Conservation (phyloP, 1,140 invertebrate species). For the Lutraria rhynchaena region DNA sequence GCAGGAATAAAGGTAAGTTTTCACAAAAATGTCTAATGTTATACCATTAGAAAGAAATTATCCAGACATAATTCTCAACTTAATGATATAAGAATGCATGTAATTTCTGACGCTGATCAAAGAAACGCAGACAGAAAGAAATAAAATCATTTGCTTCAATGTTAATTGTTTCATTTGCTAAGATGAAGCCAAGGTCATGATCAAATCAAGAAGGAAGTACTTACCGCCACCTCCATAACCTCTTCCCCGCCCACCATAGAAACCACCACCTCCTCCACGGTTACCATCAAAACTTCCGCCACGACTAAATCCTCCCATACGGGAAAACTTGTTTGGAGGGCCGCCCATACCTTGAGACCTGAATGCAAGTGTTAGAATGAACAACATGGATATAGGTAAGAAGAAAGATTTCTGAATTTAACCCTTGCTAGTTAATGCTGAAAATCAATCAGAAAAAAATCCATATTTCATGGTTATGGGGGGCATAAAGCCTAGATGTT, state of each 20-base stretch:
- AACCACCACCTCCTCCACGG: conserved; percentile 58
- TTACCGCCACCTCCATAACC: conserved; percentile 18
- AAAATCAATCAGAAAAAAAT: neutral
- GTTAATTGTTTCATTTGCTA: neutral
- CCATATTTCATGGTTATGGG: neutral
- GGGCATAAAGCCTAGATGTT: neutral
- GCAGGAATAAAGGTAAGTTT: too few species aligned
- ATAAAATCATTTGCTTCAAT: neutral
- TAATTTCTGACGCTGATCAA: neutral
- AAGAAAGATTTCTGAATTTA: neutral
- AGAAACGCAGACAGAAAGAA: neutral
- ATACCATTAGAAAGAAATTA: too few species aligned
- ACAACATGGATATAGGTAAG: neutral
- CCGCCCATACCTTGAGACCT: conserved; percentile 33
- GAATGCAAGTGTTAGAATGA: conserved; percentile 27
- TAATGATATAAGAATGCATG: neutral
- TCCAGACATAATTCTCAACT: too few species aligned
- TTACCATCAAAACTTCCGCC: conserved; percentile 59
- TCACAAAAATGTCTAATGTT: neutral
- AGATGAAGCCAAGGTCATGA: neutral
- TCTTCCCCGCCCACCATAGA: conserved; percentile 4
- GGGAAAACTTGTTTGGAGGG: conserved; percentile 56
- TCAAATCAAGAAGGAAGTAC: neutral
- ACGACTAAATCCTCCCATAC: conserved; percentile 49
- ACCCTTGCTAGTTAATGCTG: neutral